Percentiles rank a stretch among this genome's conserved stretches.
These are phyloP conservation scores for Eurytemora carolleeae DNA, from an alignment of 1,140 invertebrate genomes.

Conservation along the genomic window DNA sequence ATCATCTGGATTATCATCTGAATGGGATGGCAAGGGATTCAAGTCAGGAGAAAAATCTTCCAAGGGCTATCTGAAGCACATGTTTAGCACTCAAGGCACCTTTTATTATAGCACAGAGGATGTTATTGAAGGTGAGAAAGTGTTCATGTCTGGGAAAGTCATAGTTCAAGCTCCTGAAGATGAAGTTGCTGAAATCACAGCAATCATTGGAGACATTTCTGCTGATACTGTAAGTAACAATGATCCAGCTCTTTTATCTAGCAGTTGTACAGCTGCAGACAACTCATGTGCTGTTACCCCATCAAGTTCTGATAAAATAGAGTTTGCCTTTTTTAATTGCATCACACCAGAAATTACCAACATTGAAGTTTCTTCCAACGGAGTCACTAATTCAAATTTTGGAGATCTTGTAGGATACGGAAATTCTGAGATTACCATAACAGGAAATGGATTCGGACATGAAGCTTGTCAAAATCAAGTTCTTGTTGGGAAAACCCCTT, in stretches of 20 bases:
- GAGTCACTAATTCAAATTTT: neutral
- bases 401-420: neutral
- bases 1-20: neutral
- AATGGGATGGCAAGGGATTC: neutral
- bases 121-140: neutral
- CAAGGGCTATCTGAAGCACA: neutral
- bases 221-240: neutral
- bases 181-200: neutral
- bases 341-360: neutral
- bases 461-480: neutral
- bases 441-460: neutral
- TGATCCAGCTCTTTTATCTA: neutral
- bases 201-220: neutral
- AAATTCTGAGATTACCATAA: neutral
- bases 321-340: neutral
- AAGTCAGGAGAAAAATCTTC: neutral
- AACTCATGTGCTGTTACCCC: neutral
- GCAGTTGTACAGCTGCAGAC: neutral
- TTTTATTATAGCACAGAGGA: neutral
- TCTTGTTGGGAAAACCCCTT: constrained; percentile 7
- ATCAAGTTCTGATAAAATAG: neutral
- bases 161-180: neutral
- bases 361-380: neutral
- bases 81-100: neutral
- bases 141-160: neutral